A percentile compares a stretch with the other conserved stretches of the same genome.
Conservation (phyloP, 2,888 invertebrate genomes). For the Junonia oenone region DNA sequence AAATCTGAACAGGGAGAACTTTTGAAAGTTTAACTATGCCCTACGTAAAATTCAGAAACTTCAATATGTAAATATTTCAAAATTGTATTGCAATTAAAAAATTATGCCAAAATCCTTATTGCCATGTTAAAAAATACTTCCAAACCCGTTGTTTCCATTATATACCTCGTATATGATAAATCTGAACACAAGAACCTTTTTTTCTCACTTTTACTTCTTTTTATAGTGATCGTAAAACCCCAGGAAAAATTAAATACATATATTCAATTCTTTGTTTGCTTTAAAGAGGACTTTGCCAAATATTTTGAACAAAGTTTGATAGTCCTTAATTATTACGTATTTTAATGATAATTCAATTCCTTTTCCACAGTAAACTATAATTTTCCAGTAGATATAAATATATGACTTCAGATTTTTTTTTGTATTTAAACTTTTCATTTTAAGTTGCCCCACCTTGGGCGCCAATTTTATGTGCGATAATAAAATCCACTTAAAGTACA, state of each 20-base stretch:
- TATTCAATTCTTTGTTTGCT: too few relatives aligned
- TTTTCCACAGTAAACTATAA: too few relatives aligned
- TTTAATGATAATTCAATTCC: too few relatives aligned
- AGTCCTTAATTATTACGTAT: too few relatives aligned
- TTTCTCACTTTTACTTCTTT: too few relatives aligned
- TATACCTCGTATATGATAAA: not conserved
- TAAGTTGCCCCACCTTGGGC: not conserved
- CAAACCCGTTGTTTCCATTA: not conserved
- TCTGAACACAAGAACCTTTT: too few relatives aligned
- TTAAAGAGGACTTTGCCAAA: too few relatives aligned
- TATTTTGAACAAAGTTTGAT: too few relatives aligned
- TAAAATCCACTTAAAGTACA: not conserved
- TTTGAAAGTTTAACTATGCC: not conserved
- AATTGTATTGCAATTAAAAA: not conserved
- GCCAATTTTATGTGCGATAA: not conserved
- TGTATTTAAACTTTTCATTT: not conserved
- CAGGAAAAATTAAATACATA: too few relatives aligned
- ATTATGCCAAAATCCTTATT: not conserved
- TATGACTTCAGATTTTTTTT: too few relatives aligned
- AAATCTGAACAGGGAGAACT: not conserved
- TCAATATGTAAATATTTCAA: not conserved
- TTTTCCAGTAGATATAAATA: too few relatives aligned
- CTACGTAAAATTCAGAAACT: not conserved
- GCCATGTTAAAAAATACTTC: not conserved
- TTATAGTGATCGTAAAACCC: too few relatives aligned